phyloP scores from a whole-genome alignment of 23 tunicate species.

The Styela clava region DNA sequence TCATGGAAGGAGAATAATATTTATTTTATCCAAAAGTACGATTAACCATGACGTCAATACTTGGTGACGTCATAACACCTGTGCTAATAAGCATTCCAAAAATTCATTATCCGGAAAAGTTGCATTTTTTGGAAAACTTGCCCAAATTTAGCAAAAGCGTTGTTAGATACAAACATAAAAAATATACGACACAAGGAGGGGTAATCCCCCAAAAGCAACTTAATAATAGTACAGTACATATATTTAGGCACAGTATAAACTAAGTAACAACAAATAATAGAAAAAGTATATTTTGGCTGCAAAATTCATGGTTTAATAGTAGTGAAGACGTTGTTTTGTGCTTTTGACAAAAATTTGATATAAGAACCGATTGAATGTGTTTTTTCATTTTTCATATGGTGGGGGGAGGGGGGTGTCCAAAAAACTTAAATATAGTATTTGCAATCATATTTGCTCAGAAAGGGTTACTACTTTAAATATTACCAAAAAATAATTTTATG shows the following conservation, averaged over 20 bases:
- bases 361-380: neutral
- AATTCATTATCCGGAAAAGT: neutral
- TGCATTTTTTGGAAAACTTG: neutral
- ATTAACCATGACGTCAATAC: neutral
- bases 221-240: neutral
- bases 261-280: neutral
- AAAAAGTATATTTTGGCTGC: neutral
- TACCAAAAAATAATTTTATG: too few relatives aligned
- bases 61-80: neutral
- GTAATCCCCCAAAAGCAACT: neutral
- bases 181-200: neutral
- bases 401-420: too few relatives aligned
- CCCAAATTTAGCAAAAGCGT: neutral
- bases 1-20: neutral
- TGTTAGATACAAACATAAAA: too few relatives aligned
- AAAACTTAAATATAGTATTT: too few relatives aligned
- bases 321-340: too few relatives aligned
- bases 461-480: neutral
- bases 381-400: neutral
- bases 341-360: too few relatives aligned
- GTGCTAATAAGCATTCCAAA: neutral
- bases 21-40: neutral
- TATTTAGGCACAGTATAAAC: neutral
- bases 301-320: neutral
- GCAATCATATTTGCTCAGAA: neutral